phyloP scores from a whole-genome alignment of 2,113 vertebrate genomes.

The Anser brachyrhynchus region DNA sequence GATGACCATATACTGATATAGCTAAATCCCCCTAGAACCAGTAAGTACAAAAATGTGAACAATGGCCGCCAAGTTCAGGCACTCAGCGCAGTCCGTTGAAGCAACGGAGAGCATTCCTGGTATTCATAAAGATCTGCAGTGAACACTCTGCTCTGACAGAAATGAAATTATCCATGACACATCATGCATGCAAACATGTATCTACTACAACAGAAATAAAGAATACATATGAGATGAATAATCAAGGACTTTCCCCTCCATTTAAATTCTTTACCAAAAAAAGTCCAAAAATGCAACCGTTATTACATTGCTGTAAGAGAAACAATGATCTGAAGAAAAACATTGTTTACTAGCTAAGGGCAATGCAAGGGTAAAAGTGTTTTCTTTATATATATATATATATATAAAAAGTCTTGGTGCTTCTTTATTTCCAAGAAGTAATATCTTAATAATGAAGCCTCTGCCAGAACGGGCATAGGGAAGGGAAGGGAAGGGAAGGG shows the following conservation, averaged over 20 bases:
- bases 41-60: background rate
- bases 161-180: background rate
- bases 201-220: background rate
- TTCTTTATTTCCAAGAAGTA: background rate
- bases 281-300: background rate
- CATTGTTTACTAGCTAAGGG: background rate
- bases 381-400: background rate
- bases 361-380: background rate
- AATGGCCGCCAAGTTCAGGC: background rate
- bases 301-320: background rate
- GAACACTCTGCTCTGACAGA: background rate
- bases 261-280: background rate
- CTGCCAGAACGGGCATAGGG: background rate
- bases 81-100: fast-evolving
- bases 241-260: background rate
- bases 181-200: background rate
- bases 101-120: background rate
- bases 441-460: conserved; percentile 31
- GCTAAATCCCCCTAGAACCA: background rate
- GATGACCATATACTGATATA: background rate
- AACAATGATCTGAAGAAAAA: background rate
- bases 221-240: background rate
- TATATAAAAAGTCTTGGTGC: background rate
- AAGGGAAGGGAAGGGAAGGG: too few species aligned
- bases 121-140: background rate